Evolutionary conservation across 1,140 invertebrate species (phyloP).

Genomic region (Catajapyx aquilonaris): DNA sequence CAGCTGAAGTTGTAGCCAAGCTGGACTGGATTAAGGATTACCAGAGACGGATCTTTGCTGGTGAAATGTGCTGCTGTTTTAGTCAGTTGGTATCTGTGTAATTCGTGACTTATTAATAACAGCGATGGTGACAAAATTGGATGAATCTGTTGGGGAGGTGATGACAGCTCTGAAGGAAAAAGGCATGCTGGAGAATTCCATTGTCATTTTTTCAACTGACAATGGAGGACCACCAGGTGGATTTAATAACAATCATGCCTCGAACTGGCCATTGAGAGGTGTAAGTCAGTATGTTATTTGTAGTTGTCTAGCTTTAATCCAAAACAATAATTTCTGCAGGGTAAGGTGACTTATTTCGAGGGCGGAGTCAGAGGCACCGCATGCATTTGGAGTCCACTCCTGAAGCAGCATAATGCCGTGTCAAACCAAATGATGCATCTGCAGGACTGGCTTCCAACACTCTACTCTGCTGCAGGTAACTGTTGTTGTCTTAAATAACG

Average conservation of each 20-base stretch:
- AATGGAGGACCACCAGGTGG: constrained; percentile 25
- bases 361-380: constrained; percentile 55
- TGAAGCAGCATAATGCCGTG: constrained; percentile 32
- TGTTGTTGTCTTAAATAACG: too few relatives aligned
- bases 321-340: too few relatives aligned
- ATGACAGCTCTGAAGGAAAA: constrained; percentile 14
- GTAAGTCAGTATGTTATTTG: constrained; percentile 16
- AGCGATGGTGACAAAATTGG: constrained; percentile 29
- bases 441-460: constrained; percentile 69
- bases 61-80: constrained; percentile 19
- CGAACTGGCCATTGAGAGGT: constrained; percentile 31
- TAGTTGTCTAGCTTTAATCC: too few relatives aligned
- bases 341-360: constrained; percentile 65
- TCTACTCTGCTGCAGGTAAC: constrained; percentile 37
- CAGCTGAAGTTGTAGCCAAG: constrained; percentile 33
- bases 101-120: too few relatives aligned
- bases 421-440: constrained; percentile 59
- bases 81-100: not conserved
- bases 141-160: constrained; percentile 27
- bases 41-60: constrained; percentile 40
- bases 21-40: constrained; percentile 39
- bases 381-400: constrained; percentile 53
- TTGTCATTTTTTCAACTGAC: constrained; percentile 27
- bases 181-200: constrained; percentile 20
- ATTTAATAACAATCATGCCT: constrained; percentile 28